A percentile compares a stretch with the other conserved stretches of the same genome.
phyloP scores from a whole-genome alignment of 2,797 vertebrate genomes.

The Arrhamphus sclerolepis region DNA sequence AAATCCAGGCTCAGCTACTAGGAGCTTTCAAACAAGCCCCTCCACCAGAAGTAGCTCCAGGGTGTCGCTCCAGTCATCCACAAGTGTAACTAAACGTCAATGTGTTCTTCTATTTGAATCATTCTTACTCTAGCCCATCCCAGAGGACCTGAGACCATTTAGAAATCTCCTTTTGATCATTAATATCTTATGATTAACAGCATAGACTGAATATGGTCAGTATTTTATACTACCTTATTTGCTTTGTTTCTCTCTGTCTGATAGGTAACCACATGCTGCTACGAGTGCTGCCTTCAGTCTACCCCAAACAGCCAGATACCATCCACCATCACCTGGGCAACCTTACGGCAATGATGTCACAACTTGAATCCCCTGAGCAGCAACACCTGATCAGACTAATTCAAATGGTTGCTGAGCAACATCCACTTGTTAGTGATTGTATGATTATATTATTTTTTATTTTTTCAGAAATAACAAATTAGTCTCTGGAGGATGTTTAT shows the following conservation, averaged over 20 bases:
- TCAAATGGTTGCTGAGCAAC: slow-evolving; percentile 86
- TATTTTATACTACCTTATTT: no score
- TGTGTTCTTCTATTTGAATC: no score
- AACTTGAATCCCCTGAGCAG: slow-evolving; percentile 84
- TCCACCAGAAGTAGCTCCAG: no score
- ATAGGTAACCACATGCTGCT: slow-evolving; percentile 91
- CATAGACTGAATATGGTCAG: no score
- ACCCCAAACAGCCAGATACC: slow-evolving; percentile 83
- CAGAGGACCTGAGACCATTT: no score
- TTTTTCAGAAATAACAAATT: background rate
- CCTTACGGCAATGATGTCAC: slow-evolving; percentile 83
- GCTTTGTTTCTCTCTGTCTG: slow-evolving; percentile 3
- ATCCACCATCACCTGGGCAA: slow-evolving; percentile 83
- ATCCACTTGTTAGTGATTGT: slow-evolving; percentile 82
- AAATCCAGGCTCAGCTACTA: no score
- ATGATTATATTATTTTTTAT: background rate
- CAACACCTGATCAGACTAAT: slow-evolving; percentile 90
- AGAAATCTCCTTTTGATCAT: no score
- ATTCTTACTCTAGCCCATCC: no score
- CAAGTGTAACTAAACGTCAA: no score
- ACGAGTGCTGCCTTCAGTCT: slow-evolving; percentile 89
- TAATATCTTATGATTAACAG: no score
- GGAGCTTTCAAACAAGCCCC: no score
- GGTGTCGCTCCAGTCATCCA: no score
- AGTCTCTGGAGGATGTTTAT: background rate